Conservation (phyloP, 2,797 vertebrate species). For the Serranus cabrilla region DNA sequence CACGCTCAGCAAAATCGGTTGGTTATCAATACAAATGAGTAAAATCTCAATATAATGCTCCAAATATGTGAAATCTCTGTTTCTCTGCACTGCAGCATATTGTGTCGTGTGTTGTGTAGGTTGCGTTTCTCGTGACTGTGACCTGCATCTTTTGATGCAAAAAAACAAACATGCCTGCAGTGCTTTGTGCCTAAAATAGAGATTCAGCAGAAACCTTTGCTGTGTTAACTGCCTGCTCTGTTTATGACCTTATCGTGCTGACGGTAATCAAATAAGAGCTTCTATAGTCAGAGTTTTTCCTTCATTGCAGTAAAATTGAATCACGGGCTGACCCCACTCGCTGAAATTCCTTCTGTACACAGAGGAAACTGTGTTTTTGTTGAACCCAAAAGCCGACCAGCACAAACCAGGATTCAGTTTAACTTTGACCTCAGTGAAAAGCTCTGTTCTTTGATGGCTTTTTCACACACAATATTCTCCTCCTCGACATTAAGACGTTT, state of each 20-base stretch:
- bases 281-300: conserved; percentile 20
- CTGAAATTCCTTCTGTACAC: conserved; percentile 41
- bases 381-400: conserved; percentile 26
- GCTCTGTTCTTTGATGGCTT: neutral
- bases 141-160: conserved; percentile 8
- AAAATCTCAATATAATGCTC: neutral
- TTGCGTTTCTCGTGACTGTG: neutral
- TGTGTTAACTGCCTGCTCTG: neutral
- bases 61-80: neutral
- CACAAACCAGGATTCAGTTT: conserved; percentile 7
- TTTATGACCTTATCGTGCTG: conserved; percentile 30
- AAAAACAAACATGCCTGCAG: neutral
- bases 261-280: conserved; percentile 50
- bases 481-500: neutral
- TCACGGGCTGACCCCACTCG: conserved; percentile 18
- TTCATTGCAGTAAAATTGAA: conserved; percentile 39
- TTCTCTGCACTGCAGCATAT: neutral
- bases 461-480: neutral
- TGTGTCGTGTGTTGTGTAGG: conserved; percentile 3
- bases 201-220: conserved; percentile 12
- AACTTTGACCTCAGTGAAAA: neutral
- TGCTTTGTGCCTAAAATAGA: conserved; percentile 7
- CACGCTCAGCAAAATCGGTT: conserved; percentile 1
- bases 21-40: neutral
- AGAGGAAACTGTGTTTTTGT: conserved; percentile 41